Percentiles rank a stretch among this genome's conserved stretches.
Evolutionary conservation across 2,113 vertebrate genomes (phyloP).

Genomic region (Donacobius atricapilla): DNA sequence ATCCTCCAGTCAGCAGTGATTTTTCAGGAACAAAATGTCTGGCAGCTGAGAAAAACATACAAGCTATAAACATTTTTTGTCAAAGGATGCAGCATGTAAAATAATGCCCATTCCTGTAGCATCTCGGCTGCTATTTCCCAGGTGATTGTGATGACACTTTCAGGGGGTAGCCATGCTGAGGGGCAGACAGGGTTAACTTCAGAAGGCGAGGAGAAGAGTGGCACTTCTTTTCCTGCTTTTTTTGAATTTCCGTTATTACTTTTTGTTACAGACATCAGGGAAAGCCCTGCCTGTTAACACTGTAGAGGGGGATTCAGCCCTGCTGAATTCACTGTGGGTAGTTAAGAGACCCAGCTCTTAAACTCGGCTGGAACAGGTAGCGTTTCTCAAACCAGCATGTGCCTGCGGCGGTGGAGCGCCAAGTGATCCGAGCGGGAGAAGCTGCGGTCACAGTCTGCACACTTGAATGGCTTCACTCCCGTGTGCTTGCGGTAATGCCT

Average conservation of each 20-base stretch:
- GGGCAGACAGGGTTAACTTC: constrained; percentile 58
- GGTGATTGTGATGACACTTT: constrained; percentile 64
- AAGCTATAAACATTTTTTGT: constrained; percentile 73
- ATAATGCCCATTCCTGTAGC: constrained; percentile 73
- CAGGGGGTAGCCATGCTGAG: constrained; percentile 59
- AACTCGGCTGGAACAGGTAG: constrained; percentile 52
- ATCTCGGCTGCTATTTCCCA: constrained; percentile 61
- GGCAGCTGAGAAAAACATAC: constrained; percentile 75
- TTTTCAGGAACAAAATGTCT: constrained; percentile 68
- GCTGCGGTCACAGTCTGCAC: constrained; percentile 98
- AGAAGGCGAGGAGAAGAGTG: constrained; percentile 70
- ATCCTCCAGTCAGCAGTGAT: constrained; percentile 64
- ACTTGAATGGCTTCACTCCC: constrained; percentile 99
- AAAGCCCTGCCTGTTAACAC: constrained; percentile 75
- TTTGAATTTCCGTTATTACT: background rate
- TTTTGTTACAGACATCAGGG: constrained; percentile 69
- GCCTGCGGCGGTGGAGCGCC: constrained; percentile 95
- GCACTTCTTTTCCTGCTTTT: constrained; percentile 73
- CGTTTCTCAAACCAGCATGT: constrained; percentile 93
- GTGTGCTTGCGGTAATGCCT: constrained; percentile 99
- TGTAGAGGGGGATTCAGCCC: constrained; percentile 79
- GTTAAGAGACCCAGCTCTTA: constrained; percentile 80
- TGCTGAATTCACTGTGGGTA: constrained; percentile 76
- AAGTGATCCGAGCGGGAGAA: constrained; percentile 98
- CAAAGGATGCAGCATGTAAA: constrained; percentile 70